Percentiles rank a stretch among this genome's conserved stretches.
Conservation (phyloP, 1,140 invertebrate genomes). For the Druon quercuslanigerum region DNA sequence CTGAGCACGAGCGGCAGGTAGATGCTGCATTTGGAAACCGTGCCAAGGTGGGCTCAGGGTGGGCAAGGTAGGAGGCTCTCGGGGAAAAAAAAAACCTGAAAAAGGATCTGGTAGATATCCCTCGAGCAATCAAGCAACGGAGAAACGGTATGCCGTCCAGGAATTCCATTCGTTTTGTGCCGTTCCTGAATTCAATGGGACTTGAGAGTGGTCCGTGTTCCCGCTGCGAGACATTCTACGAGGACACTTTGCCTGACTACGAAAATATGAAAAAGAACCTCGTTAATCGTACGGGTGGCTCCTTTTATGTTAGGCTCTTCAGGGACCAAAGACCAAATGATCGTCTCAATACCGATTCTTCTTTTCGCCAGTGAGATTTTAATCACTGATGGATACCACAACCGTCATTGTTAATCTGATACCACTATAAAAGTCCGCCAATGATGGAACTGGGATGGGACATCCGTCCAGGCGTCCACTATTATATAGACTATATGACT, state of each 20-base stretch:
- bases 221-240: constrained; percentile 57
- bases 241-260: constrained; percentile 49
- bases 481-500: too few species aligned
- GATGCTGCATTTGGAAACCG: constrained; percentile 13
- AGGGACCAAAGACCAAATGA: constrained; percentile 39
- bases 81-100: constrained; percentile 17
- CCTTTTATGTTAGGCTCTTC: constrained; percentile 45
- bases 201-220: constrained; percentile 41
- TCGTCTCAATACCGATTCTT: constrained; percentile 39
- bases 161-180: constrained; percentile 67
- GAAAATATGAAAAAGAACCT: constrained; percentile 54
- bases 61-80: background rate
- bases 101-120: constrained; percentile 55
- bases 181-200: constrained; percentile 52
- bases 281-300: constrained; percentile 56
- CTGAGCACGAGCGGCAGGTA: constrained; percentile 3
- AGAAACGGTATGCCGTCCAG: constrained; percentile 64
- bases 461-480: too few species aligned
- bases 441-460: background rate
- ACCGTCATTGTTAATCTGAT: background rate
- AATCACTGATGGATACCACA: constrained; percentile 49
- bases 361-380: constrained; percentile 46
- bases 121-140: constrained; percentile 51
- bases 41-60: constrained; percentile 26
- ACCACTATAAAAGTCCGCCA: too few species aligned